These are phyloP conservation scores for Tinea trinotella DNA, from an alignment of 2,888 invertebrate genomes.

Conservation along the genomic window DNA sequence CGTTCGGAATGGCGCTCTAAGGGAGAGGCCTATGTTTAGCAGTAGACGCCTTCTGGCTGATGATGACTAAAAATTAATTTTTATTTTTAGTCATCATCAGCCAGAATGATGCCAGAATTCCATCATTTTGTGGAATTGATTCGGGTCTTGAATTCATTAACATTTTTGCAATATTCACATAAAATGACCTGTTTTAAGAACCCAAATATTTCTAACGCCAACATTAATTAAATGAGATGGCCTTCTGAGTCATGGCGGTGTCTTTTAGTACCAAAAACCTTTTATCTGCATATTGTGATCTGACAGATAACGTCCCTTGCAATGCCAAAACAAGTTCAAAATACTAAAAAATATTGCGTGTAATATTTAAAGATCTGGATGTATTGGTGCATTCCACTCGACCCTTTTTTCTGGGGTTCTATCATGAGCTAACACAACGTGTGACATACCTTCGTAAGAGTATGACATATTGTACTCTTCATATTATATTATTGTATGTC, in stretches of 20 bases:
- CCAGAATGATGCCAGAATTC: no score
- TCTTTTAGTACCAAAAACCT: neutral
- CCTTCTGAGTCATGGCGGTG: neutral
- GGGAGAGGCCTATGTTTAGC: no score
- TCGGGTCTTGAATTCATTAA: neutral
- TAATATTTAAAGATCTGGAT: constrained; percentile 1
- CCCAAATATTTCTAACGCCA: neutral
- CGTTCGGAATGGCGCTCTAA: no score
- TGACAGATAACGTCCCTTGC: constrained; percentile 6
- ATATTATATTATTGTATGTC: no score
- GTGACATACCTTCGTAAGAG: no score
- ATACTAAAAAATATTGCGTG: neutral
- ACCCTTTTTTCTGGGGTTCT: no score
- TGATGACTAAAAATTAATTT: no score
- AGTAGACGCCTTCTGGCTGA: no score
- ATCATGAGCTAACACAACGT: no score
- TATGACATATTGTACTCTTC: no score
- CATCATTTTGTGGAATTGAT: no score
- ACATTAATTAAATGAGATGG: neutral
- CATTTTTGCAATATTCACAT: neutral
- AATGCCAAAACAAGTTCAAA: constrained; percentile 8
- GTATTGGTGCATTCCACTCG: constrained; percentile 3
- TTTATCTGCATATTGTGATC: neutral
- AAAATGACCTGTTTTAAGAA: neutral
- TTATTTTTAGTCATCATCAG: no score